These are phyloP conservation scores for Archilochus colubris DNA, from an alignment of 2,113 vertebrate species.

Conservation along the genomic window DNA sequence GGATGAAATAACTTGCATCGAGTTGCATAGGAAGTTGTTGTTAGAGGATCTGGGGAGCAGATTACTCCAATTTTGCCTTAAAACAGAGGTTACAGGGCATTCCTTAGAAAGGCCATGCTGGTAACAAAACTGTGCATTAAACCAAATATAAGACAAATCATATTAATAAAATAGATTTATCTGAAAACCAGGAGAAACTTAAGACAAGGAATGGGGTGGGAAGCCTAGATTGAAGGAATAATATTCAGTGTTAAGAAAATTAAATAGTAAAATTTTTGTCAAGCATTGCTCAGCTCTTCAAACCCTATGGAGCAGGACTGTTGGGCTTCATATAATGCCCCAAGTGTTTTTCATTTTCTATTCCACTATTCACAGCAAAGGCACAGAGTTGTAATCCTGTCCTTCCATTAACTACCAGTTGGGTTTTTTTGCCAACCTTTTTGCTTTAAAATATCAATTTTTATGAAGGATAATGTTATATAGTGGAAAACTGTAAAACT, in stretches of 20 bases:
- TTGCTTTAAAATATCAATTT: slow-evolving; percentile 78
- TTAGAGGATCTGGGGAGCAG: background rate
- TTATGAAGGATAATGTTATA: slow-evolving; percentile 78
- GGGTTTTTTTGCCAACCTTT: slow-evolving; percentile 72
- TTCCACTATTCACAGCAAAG: slow-evolving; percentile 39
- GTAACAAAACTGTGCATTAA: background rate
- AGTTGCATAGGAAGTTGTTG: background rate
- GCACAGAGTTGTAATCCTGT: slow-evolving; percentile 31
- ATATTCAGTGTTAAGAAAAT: slow-evolving; percentile 68
- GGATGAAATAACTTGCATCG: background rate
- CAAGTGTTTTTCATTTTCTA: slow-evolving; percentile 66
- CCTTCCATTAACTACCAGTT: slow-evolving; percentile 68
- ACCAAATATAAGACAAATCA: background rate
- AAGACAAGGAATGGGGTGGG: slow-evolving; percentile 26
- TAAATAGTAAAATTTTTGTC: slow-evolving; percentile 66
- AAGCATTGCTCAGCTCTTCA: slow-evolving; percentile 64
- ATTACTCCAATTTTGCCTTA: background rate
- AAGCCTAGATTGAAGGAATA: slow-evolving; percentile 54
- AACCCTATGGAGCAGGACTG: slow-evolving; percentile 62
- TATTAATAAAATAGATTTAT: slow-evolving; percentile 28
- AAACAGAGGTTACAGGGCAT: background rate
- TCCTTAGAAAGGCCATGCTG: background rate
- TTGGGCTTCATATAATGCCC: slow-evolving; percentile 64
- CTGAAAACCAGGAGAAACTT: slow-evolving; percentile 17
- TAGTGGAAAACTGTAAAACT: slow-evolving; percentile 73